Base-by-base conservation (phyloP, 2,113 vertebrate genomes). In the Forbesichthys papilliferus region DNA sequence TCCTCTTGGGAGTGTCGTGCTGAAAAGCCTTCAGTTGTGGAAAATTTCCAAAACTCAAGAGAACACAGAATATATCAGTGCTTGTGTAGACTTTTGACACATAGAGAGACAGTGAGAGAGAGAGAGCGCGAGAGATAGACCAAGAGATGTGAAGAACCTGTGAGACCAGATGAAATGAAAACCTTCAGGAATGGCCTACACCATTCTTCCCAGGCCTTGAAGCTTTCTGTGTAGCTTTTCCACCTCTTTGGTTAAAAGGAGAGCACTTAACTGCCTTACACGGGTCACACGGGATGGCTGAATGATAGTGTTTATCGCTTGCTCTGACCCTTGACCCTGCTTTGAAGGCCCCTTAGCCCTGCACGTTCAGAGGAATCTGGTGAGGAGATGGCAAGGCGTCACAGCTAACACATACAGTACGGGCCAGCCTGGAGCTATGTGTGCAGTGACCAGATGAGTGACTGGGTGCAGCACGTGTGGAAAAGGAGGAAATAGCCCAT, bases 321-420 rank as follows among this genome's bases (percentile, higher is more conserved):
- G 68, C 73, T 74, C 61, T 86, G 83, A 91, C 90, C 87, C 77
- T 69, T 87, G 83, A 90, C 85, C 85, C 65, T 3, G 58, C 89
- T 90, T 87, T 90, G 76, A 89, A 91, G 87, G 59, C 86, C 69
- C 71, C 65, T 76, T 48, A 71, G 58, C 59, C 64, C 67, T 73
- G 56, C 72, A 64, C 48, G 67, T 66, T 65, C 72, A 68, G 72
- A 90, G 88, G 86, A 91, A 90, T 89, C 88, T 90, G 84, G 82
- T 89, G 84, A 42, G 13, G 75, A 89, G 85, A 86, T 65, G 86
- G 67, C 80, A 90, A 88, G 75, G 86, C 73, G 74, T 88, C 82
- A 86, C 71, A 81, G 70, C 80, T 82, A 71, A 83, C 83, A 86
- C 65, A 27, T 27, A 27, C 27, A 27, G 73, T 85, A 76, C 83